These are phyloP conservation scores for Clusia tigrina DNA, from an alignment of 2,888 invertebrate species.

Conservation along the genomic window DNA sequence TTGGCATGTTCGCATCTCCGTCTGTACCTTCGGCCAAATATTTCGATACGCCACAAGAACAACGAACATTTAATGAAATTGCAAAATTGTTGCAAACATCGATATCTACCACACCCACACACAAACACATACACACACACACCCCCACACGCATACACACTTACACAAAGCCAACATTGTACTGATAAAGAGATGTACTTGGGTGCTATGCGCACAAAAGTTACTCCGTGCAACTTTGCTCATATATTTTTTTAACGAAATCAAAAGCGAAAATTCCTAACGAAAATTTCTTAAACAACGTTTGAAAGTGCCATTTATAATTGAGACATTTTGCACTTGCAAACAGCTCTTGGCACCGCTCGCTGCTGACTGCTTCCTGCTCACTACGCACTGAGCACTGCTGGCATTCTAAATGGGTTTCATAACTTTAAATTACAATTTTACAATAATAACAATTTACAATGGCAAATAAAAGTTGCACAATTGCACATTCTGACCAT, in stretches of 20 bases:
- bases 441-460: conserved; percentile 6
- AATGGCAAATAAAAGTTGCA: not conserved
- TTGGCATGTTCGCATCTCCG: not conserved
- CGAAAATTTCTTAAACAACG: conserved; percentile 20
- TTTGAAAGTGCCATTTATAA: conserved; percentile 13
- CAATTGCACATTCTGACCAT: not conserved
- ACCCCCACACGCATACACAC: not conserved
- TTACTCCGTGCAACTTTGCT: too few relatives aligned
- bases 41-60: not conserved
- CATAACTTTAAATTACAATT: conserved; percentile 10
- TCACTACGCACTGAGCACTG: not conserved
- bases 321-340: conserved; percentile 17
- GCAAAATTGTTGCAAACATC: conserved; percentile 16
- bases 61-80: conserved; percentile 21
- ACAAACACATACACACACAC: conserved; percentile 12
- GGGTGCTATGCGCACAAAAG: conserved; percentile 21
- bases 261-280: conserved; percentile 9
- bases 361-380: not conserved
- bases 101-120: conserved; percentile 2
- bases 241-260: not conserved
- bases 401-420: too few relatives aligned
- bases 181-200: not conserved
- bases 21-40: not conserved
- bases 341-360: not conserved
- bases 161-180: not conserved